Evolutionary conservation across 1,140 invertebrate genomes (phyloP).

Genomic region (Zophobas morio): DNA sequence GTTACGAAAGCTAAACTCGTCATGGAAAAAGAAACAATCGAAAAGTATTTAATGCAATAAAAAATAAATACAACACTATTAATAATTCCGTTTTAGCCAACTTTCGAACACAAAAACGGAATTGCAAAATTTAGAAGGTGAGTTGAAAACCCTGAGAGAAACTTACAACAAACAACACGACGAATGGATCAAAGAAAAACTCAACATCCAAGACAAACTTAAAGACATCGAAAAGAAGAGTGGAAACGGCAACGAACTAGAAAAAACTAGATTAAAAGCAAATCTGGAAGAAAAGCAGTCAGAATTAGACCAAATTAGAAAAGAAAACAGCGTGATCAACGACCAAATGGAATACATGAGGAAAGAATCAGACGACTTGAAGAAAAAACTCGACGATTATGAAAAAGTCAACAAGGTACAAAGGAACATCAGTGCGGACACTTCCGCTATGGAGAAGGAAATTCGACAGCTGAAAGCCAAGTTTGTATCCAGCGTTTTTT

Average conservation of each 20-base stretch:
- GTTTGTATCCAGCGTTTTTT: conserved; percentile 63
- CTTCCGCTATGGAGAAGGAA: conserved; percentile 81
- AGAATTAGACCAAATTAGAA: conserved; percentile 81
- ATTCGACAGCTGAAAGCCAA: conserved; percentile 78
- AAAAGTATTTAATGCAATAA: conserved; percentile 67
- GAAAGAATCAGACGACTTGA: conserved; percentile 86
- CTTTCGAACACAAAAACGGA: conserved; percentile 71
- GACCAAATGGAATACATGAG: conserved; percentile 80
- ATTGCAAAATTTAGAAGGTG: conserved; percentile 73
- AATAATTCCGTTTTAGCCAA: conserved; percentile 65
- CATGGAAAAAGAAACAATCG: conserved; percentile 81
- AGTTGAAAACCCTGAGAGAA: conserved; percentile 79
- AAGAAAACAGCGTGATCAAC: conserved; percentile 79
- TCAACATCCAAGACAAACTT: conserved; percentile 76
- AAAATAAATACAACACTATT: conserved; percentile 64
- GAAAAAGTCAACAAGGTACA: conserved; percentile 88
- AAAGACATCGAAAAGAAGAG: conserved; percentile 77
- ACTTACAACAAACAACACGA: conserved; percentile 78
- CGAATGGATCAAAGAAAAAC: conserved; percentile 83
- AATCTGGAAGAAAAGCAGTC: conserved; percentile 81
- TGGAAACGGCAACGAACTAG: conserved; percentile 73
- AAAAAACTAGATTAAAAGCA: conserved; percentile 77
- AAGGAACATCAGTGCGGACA: conserved; percentile 82
- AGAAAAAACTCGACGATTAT: conserved; percentile 87
- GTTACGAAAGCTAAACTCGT: conserved; percentile 83